phyloP scores from a whole-genome alignment of 1,140 invertebrate species.

The Hyposmocoma kahamanoa region DNA sequence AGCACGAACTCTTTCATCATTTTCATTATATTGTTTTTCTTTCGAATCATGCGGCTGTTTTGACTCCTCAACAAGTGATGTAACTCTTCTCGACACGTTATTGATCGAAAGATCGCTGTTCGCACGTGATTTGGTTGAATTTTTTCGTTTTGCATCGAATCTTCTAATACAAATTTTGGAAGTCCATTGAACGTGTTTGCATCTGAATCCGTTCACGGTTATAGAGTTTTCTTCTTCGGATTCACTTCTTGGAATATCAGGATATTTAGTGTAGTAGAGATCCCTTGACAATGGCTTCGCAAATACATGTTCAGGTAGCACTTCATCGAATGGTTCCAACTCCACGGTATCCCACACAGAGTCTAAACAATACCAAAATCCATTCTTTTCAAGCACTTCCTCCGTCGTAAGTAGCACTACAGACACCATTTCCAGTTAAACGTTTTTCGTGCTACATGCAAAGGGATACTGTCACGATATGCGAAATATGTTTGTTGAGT shows the following conservation, averaged over 20 bases:
- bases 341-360: slow-evolving; percentile 53
- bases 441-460: background rate
- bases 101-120: slow-evolving; percentile 23
- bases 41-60: background rate
- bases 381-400: slow-evolving; percentile 54
- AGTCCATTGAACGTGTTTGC: slow-evolving; percentile 57
- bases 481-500: no score
- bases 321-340: slow-evolving; percentile 63
- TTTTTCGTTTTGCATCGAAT: slow-evolving; percentile 28
- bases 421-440: slow-evolving; percentile 41
- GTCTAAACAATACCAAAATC: slow-evolving; percentile 56
- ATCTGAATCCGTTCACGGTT: slow-evolving; percentile 45
- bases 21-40: slow-evolving; percentile 8
- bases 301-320: slow-evolving; percentile 48
- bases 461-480: background rate
- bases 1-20: slow-evolving; percentile 37
- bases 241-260: slow-evolving; percentile 61
- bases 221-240: slow-evolving; percentile 59
- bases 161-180: slow-evolving; percentile 44
- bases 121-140: slow-evolving; percentile 24
- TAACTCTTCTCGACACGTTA: slow-evolving; percentile 22
- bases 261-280: slow-evolving; percentile 54
- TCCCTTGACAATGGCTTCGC: slow-evolving; percentile 52
- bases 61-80: slow-evolving; percentile 18
- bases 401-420: slow-evolving; percentile 57